Conservation (phyloP, 2,113 vertebrate species). For the Hippocampus barbouri region DNA sequence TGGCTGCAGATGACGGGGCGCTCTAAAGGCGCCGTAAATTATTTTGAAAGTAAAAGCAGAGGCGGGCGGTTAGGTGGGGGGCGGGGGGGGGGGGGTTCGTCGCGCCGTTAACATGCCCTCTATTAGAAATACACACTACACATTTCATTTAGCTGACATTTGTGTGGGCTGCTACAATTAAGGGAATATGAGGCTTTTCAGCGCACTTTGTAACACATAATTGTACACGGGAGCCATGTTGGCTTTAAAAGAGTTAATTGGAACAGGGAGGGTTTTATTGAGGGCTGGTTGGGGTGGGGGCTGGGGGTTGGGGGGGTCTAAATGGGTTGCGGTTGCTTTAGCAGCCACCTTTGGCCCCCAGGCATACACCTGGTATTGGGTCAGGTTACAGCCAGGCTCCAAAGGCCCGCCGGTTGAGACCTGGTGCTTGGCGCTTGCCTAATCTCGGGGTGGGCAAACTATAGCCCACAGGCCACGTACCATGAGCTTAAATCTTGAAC, state of each 20-base stretch:
- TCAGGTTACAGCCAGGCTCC: conserved; percentile 87
- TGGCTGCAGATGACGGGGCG: conserved; percentile 71
- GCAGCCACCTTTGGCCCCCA: conserved; percentile 82
- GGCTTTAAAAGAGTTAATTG: conserved; percentile 70
- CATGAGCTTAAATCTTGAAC: background rate
- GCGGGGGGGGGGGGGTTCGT: conserved; percentile 48
- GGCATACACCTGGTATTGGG: conserved; percentile 93
- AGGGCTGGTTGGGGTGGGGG: conserved; percentile 17
- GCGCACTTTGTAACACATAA: conserved; percentile 21
- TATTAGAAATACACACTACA: conserved; percentile 62
- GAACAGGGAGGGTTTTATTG: conserved; percentile 69
- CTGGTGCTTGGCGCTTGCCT: conserved; percentile 76
- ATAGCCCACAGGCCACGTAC: background rate
- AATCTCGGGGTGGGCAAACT: conserved; percentile 53
- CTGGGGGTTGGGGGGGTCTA: conserved; percentile 13
- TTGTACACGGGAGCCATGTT: conserved; percentile 34
- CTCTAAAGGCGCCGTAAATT: conserved; percentile 77
- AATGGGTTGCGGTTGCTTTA: conserved; percentile 70
- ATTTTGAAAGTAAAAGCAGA: conserved; percentile 78
- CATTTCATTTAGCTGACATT: conserved; percentile 68
- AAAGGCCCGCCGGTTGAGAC: conserved; percentile 82
- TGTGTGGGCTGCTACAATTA: conserved; percentile 60
- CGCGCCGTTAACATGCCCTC: conserved; percentile 71
- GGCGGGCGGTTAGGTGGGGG: conserved; percentile 37
- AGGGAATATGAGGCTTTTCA: conserved; percentile 51